A percentile compares a stretch with the other conserved stretches of the same genome.
Evolutionary conservation across 2,113 vertebrate genomes (phyloP).

Genomic region (Bagarius yarrelli): DNA sequence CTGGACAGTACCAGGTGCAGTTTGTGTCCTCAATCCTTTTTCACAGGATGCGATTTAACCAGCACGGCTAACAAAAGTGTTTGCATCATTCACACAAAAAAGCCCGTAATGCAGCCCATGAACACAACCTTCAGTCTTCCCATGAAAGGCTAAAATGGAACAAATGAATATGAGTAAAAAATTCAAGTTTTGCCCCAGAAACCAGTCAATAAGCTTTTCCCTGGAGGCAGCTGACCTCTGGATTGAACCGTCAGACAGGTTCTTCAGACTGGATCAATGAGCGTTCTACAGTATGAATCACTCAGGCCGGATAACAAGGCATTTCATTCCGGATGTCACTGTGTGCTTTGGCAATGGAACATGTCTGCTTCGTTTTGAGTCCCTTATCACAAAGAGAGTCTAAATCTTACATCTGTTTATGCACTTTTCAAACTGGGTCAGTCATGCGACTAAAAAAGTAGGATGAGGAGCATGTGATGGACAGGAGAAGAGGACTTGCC

Average conservation of each 20-base stretch:
- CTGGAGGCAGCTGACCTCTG: conserved; percentile 6
- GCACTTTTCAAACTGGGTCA: neutral
- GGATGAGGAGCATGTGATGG: neutral
- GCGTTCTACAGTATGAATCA: neutral
- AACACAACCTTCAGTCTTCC: neutral
- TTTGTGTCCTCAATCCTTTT: neutral
- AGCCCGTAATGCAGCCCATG: neutral
- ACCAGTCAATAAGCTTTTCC: neutral
- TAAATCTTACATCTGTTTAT: neutral
- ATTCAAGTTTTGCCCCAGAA: neutral
- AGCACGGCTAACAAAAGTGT: neutral
- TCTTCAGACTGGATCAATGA: conserved; percentile 2
- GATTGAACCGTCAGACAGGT: neutral
- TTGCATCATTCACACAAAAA: conserved; percentile 11
- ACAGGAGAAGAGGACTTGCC: no score
- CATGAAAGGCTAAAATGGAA: neutral
- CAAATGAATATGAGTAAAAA: neutral
- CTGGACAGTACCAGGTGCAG: no score
- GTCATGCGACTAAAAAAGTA: neutral
- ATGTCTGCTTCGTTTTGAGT: conserved; percentile 3
- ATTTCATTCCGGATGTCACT: conserved; percentile 7
- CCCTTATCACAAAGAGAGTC: neutral
- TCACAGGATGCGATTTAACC: neutral
- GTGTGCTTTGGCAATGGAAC: neutral
- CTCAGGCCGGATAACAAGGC: neutral